Base-by-base conservation (phyloP, 2,113 vertebrate genomes). In the Pterophyllum scalare region DNA sequence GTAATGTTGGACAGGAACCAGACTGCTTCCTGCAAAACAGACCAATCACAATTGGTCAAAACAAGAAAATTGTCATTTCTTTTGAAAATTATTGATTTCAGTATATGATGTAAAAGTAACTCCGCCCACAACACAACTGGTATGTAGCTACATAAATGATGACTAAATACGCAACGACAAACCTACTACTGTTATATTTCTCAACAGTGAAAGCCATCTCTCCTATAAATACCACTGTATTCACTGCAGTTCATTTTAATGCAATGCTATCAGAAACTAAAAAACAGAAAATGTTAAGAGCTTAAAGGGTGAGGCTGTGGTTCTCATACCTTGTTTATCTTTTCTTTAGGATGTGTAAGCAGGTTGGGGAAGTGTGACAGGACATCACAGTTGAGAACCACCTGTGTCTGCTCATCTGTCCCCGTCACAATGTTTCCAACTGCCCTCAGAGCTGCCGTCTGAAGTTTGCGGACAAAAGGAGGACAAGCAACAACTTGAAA, bases 1-100 rank as follows among this genome's bases (percentile, higher is more conserved):
- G 98, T 99, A 92, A 99, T 99, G 93, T 99, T 99, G 95, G 98
- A 99, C 91, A 99, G 95, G 96, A 99, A 99, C 98, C 98, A 99
- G 83, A 99, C 98, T 67, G 98, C 98, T 96, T 99, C 98, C 98
- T 99, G 88, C 70, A 96, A 87, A 87, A 89, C 59, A 88, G 22
- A 88, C 84, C 77, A 77, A 77, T 75, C 26, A 67, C 24, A 88
- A 75, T 84, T 10, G 28, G 31, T 92, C 33, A 86, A 38, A 77
- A 20, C 7, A 19, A 52, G 14, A 7, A 52, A 17, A 52, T 3
- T 19, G 15, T 19, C 5, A 19, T 19, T 52, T 5, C 49, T 52
- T 19, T 17, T 19, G 28, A 28, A 2, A 3, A 20, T 3, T 5
- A 67, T 7, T 17, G 3, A 52, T 11, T 26, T 58, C 6, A 33